phyloP scores from a whole-genome alignment of 2,113 vertebrate genomes.

The Puma concolor region DNA sequence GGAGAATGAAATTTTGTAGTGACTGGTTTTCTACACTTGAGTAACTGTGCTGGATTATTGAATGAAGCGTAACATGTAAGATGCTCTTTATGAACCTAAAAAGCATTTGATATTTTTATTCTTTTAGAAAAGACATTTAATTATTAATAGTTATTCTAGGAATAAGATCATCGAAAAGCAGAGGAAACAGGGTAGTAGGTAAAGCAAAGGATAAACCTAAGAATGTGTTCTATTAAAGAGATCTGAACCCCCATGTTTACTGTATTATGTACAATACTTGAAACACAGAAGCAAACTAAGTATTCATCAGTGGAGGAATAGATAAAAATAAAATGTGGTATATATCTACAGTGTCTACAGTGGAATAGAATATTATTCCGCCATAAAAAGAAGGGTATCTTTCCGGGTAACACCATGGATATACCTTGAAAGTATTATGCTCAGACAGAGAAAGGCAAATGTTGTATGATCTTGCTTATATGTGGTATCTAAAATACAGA shows the following conservation, averaged over 20 bases:
- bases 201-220: not conserved
- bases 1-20: not conserved
- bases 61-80: not conserved
- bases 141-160: not conserved
- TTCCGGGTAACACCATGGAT: not conserved
- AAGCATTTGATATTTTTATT: not conserved
- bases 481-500: not conserved
- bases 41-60: not conserved
- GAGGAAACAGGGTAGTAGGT: not conserved
- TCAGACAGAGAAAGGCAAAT: not conserved
- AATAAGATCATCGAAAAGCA: not conserved
- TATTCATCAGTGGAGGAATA: not conserved
- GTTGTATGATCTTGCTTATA: not conserved
- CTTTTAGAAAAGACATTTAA: not conserved
- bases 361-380: not conserved
- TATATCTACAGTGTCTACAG: not conserved
- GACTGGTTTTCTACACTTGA: not conserved
- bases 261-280: not conserved
- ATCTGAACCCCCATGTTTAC: not conserved
- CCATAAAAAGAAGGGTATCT: not conserved
- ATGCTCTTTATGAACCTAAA: not conserved
- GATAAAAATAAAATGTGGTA: not conserved
- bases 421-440: not conserved
- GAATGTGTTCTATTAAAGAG: not conserved
- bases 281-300: not conserved